Conservation (phyloP, 2,888 invertebrate species). For the Onthophagus sagittarius region DNA sequence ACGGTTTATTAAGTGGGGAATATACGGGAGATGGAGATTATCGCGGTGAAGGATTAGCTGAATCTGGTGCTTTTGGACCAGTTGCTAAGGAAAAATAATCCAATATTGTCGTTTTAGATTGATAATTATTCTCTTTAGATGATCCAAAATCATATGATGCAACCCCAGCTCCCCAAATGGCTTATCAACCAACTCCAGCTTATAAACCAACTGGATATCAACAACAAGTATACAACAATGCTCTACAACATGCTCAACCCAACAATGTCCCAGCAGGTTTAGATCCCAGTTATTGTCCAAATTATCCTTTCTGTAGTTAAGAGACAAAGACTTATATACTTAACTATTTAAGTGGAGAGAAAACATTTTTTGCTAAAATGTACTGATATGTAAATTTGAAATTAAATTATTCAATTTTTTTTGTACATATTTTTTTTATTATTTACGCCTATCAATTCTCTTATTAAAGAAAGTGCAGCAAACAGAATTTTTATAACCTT, state of each 20-base stretch:
- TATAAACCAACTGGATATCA: constrained; percentile 26
- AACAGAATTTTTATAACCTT: too few species aligned
- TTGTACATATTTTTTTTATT: not conserved
- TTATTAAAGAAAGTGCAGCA: too few species aligned
- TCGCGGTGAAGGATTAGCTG: constrained; percentile 47
- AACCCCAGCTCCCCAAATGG: constrained; percentile 1
- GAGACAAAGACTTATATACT: too few species aligned
- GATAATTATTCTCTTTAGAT: constrained; percentile 3
- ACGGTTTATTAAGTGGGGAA: constrained; percentile 40
- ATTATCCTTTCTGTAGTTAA: constrained; percentile 48
- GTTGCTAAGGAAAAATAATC: not conserved
- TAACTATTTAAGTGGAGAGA: too few species aligned
- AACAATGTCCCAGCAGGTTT: constrained; percentile 47
- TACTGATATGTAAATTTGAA: constrained; percentile 18
- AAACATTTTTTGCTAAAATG: not conserved
- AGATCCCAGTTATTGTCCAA: constrained; percentile 44
- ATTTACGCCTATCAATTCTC: too few species aligned
- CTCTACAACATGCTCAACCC: constrained; percentile 27
- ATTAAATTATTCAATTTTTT: constrained; percentile 4
- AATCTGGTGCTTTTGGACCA: constrained; percentile 38
- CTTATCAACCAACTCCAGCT: constrained; percentile 4
- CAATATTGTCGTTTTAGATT: not conserved
- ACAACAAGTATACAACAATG: constrained; percentile 27
- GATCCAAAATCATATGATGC: constrained; percentile 28
- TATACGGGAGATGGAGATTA: constrained; percentile 48